Base-by-base conservation (phyloP, 1,140 invertebrate species). In the Acromyrmex heyeri region DNA sequence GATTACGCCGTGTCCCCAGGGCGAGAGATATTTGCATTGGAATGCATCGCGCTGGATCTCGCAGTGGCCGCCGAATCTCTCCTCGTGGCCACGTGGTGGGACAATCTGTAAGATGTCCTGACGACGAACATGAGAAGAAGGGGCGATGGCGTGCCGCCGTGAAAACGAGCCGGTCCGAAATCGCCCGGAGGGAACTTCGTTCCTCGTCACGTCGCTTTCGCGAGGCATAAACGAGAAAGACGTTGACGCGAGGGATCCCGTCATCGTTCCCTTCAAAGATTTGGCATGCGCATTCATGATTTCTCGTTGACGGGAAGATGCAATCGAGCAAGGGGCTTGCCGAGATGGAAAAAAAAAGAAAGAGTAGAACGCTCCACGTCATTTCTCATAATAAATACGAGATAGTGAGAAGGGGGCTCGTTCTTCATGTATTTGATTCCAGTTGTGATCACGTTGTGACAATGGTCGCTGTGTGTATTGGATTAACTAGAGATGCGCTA, bases 11-110 rank as follows among this genome's bases (percentile, higher is more conserved):
- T 79, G 87, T 93, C 89, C 93, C 91, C 90, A 89, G 90, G 93
- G 93, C 93, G 86, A 73, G 87, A 86, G 91, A 87, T 91, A 95
- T 95, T 95, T 94, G 94, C 94, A 95, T 95, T 92, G 94, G 94
- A 94, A 95, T 95, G 94, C 91, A 92, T 88, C 90, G 90, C 86
- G 86, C 86, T 50, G 72, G 85, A 86, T 88, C 55, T 62, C 48
- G 50, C 88, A 88, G 85, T 77, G 82, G 90, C 92, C 87, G 83
- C 92, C 90, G 83, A 93, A 93, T 91, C 90, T 92, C 38, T 69
- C 65, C 12, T 38, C 30, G n/a, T 61, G 21, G 87, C 89, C 91
- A 92, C 85, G 88, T 87, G 69, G 69, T 61, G 91, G 85, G 89
- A 91, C 92, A 89, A 93, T 93, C 90, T 92, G 90, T 89, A 91